Evolutionary conservation across 2,113 vertebrate genomes (phyloP), one percentile per base, ranked within the genome.

Genomic region (Tupaia chinensis): DNA sequence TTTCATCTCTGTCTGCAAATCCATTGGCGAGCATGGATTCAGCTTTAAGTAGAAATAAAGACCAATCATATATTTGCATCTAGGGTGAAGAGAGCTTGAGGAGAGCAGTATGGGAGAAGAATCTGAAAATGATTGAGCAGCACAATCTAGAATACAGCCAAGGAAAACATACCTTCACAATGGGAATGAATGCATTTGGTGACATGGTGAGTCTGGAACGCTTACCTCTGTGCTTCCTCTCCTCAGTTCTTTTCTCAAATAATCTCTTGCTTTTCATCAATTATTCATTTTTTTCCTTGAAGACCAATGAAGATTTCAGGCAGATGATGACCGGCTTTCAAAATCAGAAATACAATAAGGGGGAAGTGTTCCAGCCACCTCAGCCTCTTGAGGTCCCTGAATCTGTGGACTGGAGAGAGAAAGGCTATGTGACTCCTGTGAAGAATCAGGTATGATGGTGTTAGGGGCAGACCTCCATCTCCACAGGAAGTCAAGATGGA

Each of bases 141-240:
- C 99, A 99, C 98, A 99, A 99, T 93, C 98, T 98, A 93, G 99
- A 99, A 60, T 98, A 99, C 97, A 98, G 98, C 0, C 53, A 99
- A 96, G 99, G 99, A 88, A 98, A 97, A 29, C 99, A 99, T 92
- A 94, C 98, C 27, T 99, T 98, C 98, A 92, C 97, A 10, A n/a
- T 99, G 97, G 99, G 98, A 70, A 99, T 99, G 99, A 99, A 99
- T 97, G 99, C 99, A 94, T 99, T 99, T 66, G 99, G 99, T 5
- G 99, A 99, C 97, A 99, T 99, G 99, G 99, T 99, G 95, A 70
- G 99, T 44, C 1, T 6, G 34, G 17, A 19, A 15, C 14, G 54
- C 63, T 54, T 23, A 29, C 9, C 3, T 3, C 93, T 14, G 15
- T 12, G 54, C n/a, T 29, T 79, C 72, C 22, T 53, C 20, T 29